Evolutionary conservation across 2,797 vertebrate species (phyloP).

Genomic region (Phataginus tetradactyla): DNA sequence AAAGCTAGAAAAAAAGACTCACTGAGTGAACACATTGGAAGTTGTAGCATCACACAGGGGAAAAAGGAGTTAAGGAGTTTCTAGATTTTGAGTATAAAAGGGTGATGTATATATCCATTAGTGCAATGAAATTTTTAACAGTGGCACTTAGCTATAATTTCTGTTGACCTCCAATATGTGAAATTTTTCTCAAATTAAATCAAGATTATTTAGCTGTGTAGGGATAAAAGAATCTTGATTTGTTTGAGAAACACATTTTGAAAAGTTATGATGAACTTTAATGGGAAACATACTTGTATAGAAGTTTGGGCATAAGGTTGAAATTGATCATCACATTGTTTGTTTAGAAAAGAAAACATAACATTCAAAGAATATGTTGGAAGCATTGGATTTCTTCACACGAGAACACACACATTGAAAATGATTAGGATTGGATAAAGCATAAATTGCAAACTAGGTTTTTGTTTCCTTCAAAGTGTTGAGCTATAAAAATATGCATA

Average conservation of each 20-base stretch:
- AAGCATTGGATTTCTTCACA: slow-evolving; percentile 77
- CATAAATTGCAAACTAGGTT: slow-evolving; percentile 57
- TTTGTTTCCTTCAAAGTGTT: slow-evolving; percentile 56
- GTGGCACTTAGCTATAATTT: slow-evolving; percentile 60
- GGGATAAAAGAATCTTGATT: slow-evolving; percentile 78
- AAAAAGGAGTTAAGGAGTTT: background rate
- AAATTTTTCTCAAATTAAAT: slow-evolving; percentile 75
- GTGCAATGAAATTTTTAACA: slow-evolving; percentile 36
- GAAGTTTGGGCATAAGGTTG: slow-evolving; percentile 74
- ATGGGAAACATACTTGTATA: slow-evolving; percentile 81
- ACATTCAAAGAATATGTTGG: slow-evolving; percentile 76
- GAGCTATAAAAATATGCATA: slow-evolving; percentile 63
- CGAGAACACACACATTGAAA: slow-evolving; percentile 82
- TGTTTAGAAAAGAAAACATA: slow-evolving; percentile 83
- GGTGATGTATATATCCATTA: background rate
- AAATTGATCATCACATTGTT: slow-evolving; percentile 83
- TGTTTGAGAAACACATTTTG: slow-evolving; percentile 80
- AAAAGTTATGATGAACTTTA: slow-evolving; percentile 80
- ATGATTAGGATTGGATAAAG: slow-evolving; percentile 63
- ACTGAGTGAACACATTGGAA: background rate
- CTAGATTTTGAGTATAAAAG: background rate
- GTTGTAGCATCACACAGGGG: background rate
- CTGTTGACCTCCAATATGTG: slow-evolving; percentile 69
- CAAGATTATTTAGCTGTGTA: slow-evolving; percentile 66
- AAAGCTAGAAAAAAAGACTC: background rate